Conservation (phyloP, 2,113 vertebrate genomes). For the Podiceps cristatus region DNA sequence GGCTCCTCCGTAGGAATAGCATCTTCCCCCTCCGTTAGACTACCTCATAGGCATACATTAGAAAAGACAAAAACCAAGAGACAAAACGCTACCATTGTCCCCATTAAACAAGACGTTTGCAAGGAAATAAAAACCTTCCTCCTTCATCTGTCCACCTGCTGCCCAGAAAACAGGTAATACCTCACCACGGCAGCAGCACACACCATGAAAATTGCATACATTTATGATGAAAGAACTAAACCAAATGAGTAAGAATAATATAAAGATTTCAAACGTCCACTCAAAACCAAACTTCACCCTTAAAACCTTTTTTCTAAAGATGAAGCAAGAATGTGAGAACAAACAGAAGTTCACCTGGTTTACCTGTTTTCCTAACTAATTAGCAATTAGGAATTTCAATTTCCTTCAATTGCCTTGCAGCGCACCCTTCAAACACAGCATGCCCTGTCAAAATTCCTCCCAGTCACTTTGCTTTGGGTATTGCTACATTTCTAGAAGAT, state of each 20-base stretch:
- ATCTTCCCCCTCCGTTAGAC: neutral
- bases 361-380: neutral
- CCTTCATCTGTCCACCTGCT: neutral
- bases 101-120: neutral
- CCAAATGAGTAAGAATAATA: neutral
- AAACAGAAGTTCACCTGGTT: neutral
- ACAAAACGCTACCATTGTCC: no score
- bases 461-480: neutral
- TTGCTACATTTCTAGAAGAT: neutral
- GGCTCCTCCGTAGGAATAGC: neutral
- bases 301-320: neutral
- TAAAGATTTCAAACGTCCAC: neutral
- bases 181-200: neutral
- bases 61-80: neutral
- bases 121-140: neutral
- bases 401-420: neutral
- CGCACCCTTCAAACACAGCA: neutral
- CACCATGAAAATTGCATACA: neutral
- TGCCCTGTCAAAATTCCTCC: neutral
- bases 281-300: neutral
- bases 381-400: neutral
- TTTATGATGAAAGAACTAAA: neutral
- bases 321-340: neutral
- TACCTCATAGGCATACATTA: neutral
- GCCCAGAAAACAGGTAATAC: neutral